Conservation (phyloP, 2,113 vertebrate species). For the Channa argus region DNA sequence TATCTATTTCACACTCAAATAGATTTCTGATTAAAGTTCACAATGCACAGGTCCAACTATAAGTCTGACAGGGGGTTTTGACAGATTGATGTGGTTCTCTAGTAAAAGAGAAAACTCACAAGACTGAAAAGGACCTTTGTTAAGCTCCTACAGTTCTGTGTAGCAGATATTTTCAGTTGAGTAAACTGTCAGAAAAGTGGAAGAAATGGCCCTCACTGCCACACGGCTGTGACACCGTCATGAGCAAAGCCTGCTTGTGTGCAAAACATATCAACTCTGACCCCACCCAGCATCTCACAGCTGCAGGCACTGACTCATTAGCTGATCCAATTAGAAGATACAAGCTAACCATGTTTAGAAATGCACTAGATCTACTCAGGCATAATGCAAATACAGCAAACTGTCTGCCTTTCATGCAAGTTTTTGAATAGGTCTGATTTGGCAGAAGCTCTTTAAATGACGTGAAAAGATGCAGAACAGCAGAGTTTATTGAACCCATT, state of each 20-base stretch:
- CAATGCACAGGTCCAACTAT: background rate
- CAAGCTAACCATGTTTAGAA: conserved; percentile 8
- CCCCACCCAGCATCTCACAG: conserved; percentile 19
- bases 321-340: conserved; percentile 28
- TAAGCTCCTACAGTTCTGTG: background rate
- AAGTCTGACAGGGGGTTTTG: background rate
- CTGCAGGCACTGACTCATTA: conserved; percentile 30
- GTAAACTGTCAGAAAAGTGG: background rate
- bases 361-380: background rate
- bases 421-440: background rate
- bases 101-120: background rate
- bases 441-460: background rate
- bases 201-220: background rate
- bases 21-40: conserved; percentile 16
- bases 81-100: background rate
- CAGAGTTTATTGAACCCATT: background rate
- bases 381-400: too few relatives aligned
- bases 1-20: background rate
- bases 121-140: background rate
- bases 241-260: background rate
- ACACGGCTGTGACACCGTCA: background rate
- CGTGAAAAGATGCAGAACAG: background rate
- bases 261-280: conserved; percentile 16
- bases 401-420: too few relatives aligned
- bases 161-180: background rate